Evolutionary conservation across 2,888 invertebrate genomes (phyloP).

Genomic region (Ichneumoninae sp.): DNA sequence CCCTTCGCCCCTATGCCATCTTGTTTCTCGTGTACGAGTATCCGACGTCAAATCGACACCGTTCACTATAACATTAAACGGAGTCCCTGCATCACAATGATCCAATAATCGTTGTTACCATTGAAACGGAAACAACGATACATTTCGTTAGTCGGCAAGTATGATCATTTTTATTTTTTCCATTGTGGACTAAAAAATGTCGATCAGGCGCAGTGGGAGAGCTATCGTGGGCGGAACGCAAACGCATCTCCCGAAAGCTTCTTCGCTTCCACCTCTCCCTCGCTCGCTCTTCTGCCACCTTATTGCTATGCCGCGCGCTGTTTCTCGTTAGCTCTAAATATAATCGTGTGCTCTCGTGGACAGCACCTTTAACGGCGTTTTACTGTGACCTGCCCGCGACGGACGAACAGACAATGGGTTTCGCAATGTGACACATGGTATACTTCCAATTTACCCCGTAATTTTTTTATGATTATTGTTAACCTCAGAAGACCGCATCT

Average conservation of each 20-base stretch:
- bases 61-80: neutral
- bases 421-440: neutral
- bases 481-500: neutral
- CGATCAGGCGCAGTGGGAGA: constrained; percentile 2
- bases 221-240: constrained; percentile 12
- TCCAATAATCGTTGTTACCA: neutral
- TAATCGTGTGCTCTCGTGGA: constrained; percentile 63
- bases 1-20: neutral
- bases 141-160: neutral
- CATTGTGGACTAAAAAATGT: constrained; percentile 5
- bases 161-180: neutral
- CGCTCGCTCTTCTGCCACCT: constrained; percentile 36
- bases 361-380: constrained; percentile 67
- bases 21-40: neutral
- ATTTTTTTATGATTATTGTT: neutral
- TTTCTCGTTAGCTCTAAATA: constrained; percentile 67
- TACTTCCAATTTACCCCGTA: neutral
- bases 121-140: neutral
- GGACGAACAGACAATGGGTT: neutral
- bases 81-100: neutral
- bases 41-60: constrained; percentile 28
- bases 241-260: constrained; percentile 26
- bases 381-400: constrained; percentile 32
- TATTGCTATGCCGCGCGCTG: constrained; percentile 60
- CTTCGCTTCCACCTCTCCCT: constrained; percentile 18